These are phyloP conservation scores for Hecatera dysodea DNA, from an alignment of 2,888 invertebrate genomes.

Conservation along the genomic window DNA sequence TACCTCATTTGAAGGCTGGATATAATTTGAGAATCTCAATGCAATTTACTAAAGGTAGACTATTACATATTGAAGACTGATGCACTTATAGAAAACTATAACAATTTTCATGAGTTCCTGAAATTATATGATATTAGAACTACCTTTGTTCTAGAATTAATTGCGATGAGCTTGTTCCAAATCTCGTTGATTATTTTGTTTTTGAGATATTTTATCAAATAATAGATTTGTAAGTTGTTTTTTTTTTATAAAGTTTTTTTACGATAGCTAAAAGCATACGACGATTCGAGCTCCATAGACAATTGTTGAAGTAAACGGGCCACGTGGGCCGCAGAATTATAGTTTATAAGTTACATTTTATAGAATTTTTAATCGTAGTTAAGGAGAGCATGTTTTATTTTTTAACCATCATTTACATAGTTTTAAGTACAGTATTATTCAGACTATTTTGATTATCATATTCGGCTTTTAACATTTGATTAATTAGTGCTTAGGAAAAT, in stretches of 20 bases:
- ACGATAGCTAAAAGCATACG: constrained; percentile 86
- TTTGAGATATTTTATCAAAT: constrained; percentile 75
- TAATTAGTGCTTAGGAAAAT: constrained; percentile 69
- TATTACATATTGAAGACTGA: constrained; percentile 43
- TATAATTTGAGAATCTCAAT: constrained; percentile 54
- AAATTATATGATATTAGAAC: constrained; percentile 55
- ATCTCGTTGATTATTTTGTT: constrained; percentile 75
- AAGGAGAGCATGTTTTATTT: constrained; percentile 87
- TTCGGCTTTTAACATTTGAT: constrained; percentile 86
- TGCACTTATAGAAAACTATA: constrained; percentile 37
- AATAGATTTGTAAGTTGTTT: constrained; percentile 74
- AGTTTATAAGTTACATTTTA: constrained; percentile 71
- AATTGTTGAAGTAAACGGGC: constrained; percentile 89
- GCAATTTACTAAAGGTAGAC: constrained; percentile 54
- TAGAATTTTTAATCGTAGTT: constrained; percentile 76
- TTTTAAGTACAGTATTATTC: constrained; percentile 73
- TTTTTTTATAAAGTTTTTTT: constrained; percentile 77
- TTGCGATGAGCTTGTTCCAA: constrained; percentile 67
- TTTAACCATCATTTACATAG: constrained; percentile 79
- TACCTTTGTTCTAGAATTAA: constrained; percentile 57
- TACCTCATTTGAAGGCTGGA: constrained; percentile 39
- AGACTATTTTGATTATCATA: constrained; percentile 76
- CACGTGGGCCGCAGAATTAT: constrained; percentile 70
- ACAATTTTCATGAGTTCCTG: constrained; percentile 52
- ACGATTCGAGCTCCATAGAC: constrained; percentile 85